Percentiles rank a stretch among this genome's conserved stretches.
phyloP scores from a whole-genome alignment of 2,888 invertebrate genomes.

The Melieria crassipennis region DNA sequence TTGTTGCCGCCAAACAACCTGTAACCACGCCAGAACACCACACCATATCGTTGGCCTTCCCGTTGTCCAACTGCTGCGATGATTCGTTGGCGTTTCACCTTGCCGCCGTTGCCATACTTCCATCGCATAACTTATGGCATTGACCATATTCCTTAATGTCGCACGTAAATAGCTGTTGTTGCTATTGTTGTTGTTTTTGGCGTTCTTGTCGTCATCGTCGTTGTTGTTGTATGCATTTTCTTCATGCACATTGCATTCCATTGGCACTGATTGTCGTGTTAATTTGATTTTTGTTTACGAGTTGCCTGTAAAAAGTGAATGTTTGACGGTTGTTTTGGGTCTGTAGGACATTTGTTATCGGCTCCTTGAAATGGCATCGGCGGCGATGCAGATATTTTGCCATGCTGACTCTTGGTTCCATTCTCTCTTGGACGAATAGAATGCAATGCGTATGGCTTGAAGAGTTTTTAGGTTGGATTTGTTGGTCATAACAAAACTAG shows the following conservation, averaged over 20 bases:
- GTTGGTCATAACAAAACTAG: too few species aligned
- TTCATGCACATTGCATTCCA: conserved; percentile 55
- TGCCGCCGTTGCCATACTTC: neutral
- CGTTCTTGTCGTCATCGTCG: neutral
- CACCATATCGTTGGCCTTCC: too few species aligned
- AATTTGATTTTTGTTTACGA: conserved; percentile 51
- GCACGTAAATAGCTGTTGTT: neutral
- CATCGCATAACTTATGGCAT: neutral
- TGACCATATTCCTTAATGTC: neutral
- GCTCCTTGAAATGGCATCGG: conserved; percentile 46
- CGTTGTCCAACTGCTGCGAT: too few species aligned
- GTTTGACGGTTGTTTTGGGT: conserved; percentile 46
- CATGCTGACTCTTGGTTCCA: too few species aligned
- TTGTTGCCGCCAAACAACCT: conserved; percentile 49
- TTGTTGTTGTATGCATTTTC: conserved; percentile 34
- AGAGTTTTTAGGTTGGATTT: too few species aligned
- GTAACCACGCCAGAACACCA: conserved; percentile 53
- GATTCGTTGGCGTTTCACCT: neutral
- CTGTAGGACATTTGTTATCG: conserved; percentile 61
- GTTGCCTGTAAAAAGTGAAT: conserved; percentile 58
- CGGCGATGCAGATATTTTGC: too few species aligned
- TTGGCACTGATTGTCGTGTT: conserved; percentile 63
- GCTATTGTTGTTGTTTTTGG: too few species aligned
- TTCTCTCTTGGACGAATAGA: too few species aligned
- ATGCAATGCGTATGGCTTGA: too few species aligned